Base-by-base conservation (phyloP, 2,888 invertebrate species). In the Pomacea canaliculata region DNA sequence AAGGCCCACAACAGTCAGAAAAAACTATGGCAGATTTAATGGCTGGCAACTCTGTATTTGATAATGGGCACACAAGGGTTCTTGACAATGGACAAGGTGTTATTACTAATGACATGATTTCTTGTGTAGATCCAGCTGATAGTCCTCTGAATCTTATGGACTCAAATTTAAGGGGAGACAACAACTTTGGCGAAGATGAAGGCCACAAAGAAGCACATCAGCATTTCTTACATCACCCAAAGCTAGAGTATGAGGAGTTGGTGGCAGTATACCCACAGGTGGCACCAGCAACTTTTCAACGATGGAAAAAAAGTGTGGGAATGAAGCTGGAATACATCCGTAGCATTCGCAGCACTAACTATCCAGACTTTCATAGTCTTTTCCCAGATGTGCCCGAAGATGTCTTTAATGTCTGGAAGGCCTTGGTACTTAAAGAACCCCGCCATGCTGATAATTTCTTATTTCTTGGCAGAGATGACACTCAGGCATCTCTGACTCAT, bases 321-420 rank as follows among this genome's bases (percentile, higher is more conserved):
- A 69, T 74, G 49, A 56, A 69, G 62, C 60, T 74, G 68, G 74
- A 74, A 68, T 74, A 74, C 67, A 71, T 79, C 2, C 75, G 77
- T 46, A 73, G 71, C 56, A 79, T 77, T 56, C 79, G 74, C 27
- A 60, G 68, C 63, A 75, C 72, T 48, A 75, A 77, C 67, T 72
- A 75, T 23, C 72, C 68, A 18, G 75, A 77, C 46, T 79, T 79
- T 56, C 62, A 69, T 60, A 72, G 69, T 23, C 63, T 77, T 8
- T 79, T 70, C 27, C 77, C 79, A 37, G 79, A 80, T 72, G 72
- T 80, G 37, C 59, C 67, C 0, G 71, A 78, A 48, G 78, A 80
- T 46, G 67, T 78, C 49, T 80, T 80, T 63, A 46, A 73, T 23
- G 75, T 68, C 23, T 75, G 76, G 78, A 78, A 78, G 59, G 62